Evolutionary conservation across 2,888 invertebrate genomes (phyloP).

Genomic region (Spodoptera exigua): DNA sequence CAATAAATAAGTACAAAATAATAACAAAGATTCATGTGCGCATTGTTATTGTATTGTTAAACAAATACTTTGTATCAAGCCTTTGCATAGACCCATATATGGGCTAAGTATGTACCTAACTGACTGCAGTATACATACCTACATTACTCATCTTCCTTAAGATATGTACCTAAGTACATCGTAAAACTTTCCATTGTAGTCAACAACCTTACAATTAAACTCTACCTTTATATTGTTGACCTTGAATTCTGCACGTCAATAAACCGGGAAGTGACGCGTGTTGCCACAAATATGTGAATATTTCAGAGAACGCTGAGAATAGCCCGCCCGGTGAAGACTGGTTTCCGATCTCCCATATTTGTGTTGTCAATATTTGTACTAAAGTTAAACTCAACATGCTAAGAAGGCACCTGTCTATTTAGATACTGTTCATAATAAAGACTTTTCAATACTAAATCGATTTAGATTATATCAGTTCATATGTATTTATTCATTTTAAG

Average conservation of each 20-base stretch:
- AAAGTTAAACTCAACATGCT: too few species aligned
- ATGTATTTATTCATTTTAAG: too few species aligned
- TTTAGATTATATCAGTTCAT: too few species aligned
- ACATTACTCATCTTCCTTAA: conserved; percentile 1
- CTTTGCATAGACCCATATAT: neutral
- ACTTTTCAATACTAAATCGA: too few species aligned
- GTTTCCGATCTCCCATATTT: conserved; percentile 1
- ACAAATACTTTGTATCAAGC: conserved; percentile 20
- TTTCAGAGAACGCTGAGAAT: conserved; percentile 4
- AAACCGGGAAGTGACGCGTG: conserved; percentile 15
- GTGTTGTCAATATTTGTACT: too few species aligned
- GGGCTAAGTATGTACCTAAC: too few species aligned
- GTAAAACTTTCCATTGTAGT: conserved; percentile 5
- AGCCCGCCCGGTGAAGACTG: conserved; percentile 1
- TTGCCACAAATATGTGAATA: neutral
- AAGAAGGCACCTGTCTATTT: too few species aligned
- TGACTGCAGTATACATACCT: conserved; percentile 6
- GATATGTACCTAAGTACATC: too few species aligned
- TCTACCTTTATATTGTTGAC: neutral
- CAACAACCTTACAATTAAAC: neutral
- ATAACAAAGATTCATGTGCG: neutral
- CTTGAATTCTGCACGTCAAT: conserved; percentile 4
- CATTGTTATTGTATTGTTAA: neutral
- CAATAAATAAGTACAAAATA: neutral
- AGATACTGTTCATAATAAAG: too few species aligned